Evolutionary conservation across 2,113 vertebrate genomes (phyloP), one percentile per base, ranked within the genome.

Genomic region (Nanger granti): DNA sequence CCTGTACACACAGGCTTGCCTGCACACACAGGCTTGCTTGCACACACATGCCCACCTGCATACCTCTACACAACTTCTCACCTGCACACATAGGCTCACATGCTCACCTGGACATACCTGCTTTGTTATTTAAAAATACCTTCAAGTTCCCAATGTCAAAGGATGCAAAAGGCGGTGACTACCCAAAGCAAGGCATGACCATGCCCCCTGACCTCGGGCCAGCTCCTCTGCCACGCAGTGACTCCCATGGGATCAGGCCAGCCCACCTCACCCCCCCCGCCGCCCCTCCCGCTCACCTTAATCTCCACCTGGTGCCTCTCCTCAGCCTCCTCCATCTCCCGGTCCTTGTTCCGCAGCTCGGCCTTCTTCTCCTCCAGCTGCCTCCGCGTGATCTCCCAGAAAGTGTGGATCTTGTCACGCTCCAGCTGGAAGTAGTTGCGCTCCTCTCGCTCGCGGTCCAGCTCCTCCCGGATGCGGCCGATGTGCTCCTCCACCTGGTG

Each of bases 391-490:
- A 99, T 99, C 89, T 99, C 99, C 99, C 99, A 99, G 98, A 99
- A 99, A 3, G 98, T 99, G 97, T 99, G 99, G 88, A 99, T 99
- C 96, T 99, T 99, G 97, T 99, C 99, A 1, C 99, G 98, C 96
- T 99, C 99, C 95, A 99, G 98, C 98, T 99, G 99, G 97, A 99
- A 99, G 37, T 99, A 99, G 98, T 99, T 99, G 15, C 99, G 99
- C 89, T 99, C 99, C 91, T 99, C 99, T 59, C 99, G 98, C 91
- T 99, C 99, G 0, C 99, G 98, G 80, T 99, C 99, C 98, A 99
- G 98, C 98, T 99, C 99, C 95, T 99, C 99, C 31, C 99, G 98
- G 7, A 99, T 98, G 1, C 96, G 99, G 2, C 34, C 22, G 0
- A 99, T 96, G 4, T 99, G 99, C 15, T 99, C 98, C 95, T 99